Evolutionary conservation across 2,888 invertebrate genomes (phyloP).

Genomic region (Epistrophella euchroma): DNA sequence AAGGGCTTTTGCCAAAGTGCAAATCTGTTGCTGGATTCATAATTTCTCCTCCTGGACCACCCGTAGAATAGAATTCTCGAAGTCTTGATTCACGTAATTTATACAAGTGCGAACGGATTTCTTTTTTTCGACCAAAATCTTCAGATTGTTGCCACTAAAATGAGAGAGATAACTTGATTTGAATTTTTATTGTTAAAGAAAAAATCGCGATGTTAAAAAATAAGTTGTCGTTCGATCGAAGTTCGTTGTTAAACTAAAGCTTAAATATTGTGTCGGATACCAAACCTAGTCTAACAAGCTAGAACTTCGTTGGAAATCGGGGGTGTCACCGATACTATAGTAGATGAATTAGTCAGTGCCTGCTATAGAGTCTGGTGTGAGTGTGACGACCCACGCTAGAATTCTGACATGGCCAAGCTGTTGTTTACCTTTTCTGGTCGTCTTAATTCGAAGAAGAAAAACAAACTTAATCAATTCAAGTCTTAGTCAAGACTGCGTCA

Average conservation of each 20-base stretch:
- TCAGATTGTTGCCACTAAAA: constrained; percentile 93
- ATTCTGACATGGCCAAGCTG: constrained; percentile 44
- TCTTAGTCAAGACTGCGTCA: constrained; percentile 63
- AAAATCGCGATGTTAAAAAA: background rate
- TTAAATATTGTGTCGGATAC: constrained; percentile 20
- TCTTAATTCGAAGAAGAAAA: constrained; percentile 41
- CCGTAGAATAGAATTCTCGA: constrained; percentile 87
- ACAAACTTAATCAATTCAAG: constrained; percentile 26
- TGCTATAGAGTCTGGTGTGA: constrained; percentile 43
- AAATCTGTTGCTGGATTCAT: constrained; percentile 82
- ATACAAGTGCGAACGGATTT: constrained; percentile 94
- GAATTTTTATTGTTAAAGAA: background rate
- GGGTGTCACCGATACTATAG: constrained; percentile 59
- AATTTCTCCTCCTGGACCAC: constrained; percentile 82
- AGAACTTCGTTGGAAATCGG: constrained; percentile 54
- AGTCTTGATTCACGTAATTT: constrained; percentile 92
- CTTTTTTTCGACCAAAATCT: constrained; percentile 93
- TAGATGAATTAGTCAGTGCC: constrained; percentile 58
- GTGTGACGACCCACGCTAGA: constrained; percentile 61
- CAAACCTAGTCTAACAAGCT: constrained; percentile 31
- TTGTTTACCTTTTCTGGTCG: constrained; percentile 74
- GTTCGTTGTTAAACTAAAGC: constrained; percentile 72
- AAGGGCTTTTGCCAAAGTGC: constrained; percentile 84
- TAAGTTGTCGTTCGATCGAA: constrained; percentile 71
- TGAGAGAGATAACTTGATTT: constrained; percentile 31